A percentile compares a stretch with the other conserved stretches of the same genome.
phyloP scores from a whole-genome alignment of 2,113 vertebrate genomes.

The Seriola dumerili region DNA sequence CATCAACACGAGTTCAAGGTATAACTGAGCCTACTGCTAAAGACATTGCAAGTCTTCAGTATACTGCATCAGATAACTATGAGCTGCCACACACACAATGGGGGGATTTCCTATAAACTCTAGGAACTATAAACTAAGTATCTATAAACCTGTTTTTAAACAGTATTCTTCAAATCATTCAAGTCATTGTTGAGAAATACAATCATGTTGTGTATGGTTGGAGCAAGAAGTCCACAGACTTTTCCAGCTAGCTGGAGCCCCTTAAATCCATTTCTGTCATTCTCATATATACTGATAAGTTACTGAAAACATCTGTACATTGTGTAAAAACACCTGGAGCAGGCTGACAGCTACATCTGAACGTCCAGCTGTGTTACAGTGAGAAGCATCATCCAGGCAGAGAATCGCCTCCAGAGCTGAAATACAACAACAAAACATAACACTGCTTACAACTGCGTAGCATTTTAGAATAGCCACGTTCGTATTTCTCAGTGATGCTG shows the following conservation, averaged over 20 bases:
- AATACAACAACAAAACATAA: slow-evolving; percentile 65
- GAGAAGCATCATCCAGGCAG: slow-evolving; percentile 51
- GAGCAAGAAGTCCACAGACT: background rate
- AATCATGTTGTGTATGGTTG: background rate
- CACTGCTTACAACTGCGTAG: slow-evolving; percentile 24
- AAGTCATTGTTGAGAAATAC: slow-evolving; percentile 3
- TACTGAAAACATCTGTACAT: background rate
- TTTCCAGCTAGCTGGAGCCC: slow-evolving; percentile 18
- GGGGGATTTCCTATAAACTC: background rate
- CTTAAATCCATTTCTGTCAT: slow-evolving; percentile 7
- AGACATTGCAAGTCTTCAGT: slow-evolving; percentile 26
- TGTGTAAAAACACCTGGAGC: slow-evolving; percentile 28
- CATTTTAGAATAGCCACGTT: background rate
- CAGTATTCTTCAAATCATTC: background rate
- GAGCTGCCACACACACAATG: slow-evolving; percentile 26
- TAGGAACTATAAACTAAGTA: background rate
- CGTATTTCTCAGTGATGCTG: background rate
- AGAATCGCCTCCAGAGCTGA: slow-evolving; percentile 54
- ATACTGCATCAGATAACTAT: slow-evolving; percentile 6
- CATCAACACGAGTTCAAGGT: slow-evolving; percentile 71
- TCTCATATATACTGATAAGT: background rate
- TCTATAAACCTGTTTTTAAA: background rate
- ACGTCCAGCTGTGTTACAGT: slow-evolving; percentile 42
- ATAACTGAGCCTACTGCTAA: slow-evolving; percentile 8
- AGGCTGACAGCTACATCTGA: slow-evolving; percentile 38